A percentile compares a stretch with the other conserved stretches of the same genome.
These are phyloP conservation scores for Callospermophilus lateralis DNA, from an alignment of 2,113 vertebrate species.

Conservation along the genomic window DNA sequence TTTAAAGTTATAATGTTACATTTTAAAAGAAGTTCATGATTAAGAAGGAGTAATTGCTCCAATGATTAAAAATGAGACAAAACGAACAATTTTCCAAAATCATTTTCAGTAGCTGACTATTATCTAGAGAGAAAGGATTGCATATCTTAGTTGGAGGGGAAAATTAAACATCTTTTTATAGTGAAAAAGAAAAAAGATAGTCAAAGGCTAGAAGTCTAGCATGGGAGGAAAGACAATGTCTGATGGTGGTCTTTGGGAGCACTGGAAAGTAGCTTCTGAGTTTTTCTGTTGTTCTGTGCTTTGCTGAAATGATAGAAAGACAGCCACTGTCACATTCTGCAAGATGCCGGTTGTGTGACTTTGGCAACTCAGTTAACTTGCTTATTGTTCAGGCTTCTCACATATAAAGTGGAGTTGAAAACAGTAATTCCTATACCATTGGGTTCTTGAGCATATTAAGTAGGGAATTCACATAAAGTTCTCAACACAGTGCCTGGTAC, in stretches of 20 bases:
- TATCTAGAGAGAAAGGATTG: not conserved
- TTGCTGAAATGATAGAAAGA: not conserved
- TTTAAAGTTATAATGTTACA: not conserved
- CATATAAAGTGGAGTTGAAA: not conserved
- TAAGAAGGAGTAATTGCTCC: not conserved
- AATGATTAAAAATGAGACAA: conserved; percentile 50
- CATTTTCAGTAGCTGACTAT: not conserved
- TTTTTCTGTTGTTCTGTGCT: not conserved
- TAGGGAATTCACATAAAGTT: not conserved
- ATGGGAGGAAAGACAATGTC: not conserved
- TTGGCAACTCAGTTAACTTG: not conserved
- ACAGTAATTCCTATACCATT: not conserved
- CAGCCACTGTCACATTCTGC: not conserved
- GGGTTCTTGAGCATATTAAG: not conserved
- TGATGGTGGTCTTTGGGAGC: no score
- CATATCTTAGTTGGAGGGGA: not conserved
- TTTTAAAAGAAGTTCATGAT: not conserved
- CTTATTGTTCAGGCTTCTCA: not conserved
- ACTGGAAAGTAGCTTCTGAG: not conserved
- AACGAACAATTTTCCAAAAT: conserved; percentile 20
- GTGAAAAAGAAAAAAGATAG: not conserved
- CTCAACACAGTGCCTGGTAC: not conserved
- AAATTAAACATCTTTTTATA: not conserved
- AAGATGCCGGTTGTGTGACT: not conserved
- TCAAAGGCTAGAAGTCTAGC: not conserved